A percentile compares a stretch with the other conserved stretches of the same genome.
These are phyloP conservation scores for human (Homo sapiens) DNA, from an alignment of 2,113 vertebrate genomes.

Conservation along the genomic window GRCh38 chr5:32019501-32020000, in stretches of 20 bases:
- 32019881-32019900: neutral
- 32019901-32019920: neutral
- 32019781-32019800: conserved; percentile 12
- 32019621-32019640: neutral
- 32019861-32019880: neutral
- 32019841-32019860: neutral
- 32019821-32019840: accelerated
- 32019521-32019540: neutral
- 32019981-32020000: neutral
- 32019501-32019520: neutral
- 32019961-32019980: neutral
- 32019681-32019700: conserved; percentile 49
- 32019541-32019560: neutral
- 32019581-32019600: neutral
- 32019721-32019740: conserved; percentile 56
- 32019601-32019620: neutral
- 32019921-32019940: neutral
- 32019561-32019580: neutral
- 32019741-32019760: conserved; percentile 54
- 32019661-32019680: neutral
- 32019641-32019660: neutral
- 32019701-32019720: neutral
- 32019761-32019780: conserved; percentile 32
- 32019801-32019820: conserved; percentile 50
- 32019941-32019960: neutral